phyloP scores from a whole-genome alignment of 1,140 invertebrate genomes.

The Diploscapter pachys region DNA sequence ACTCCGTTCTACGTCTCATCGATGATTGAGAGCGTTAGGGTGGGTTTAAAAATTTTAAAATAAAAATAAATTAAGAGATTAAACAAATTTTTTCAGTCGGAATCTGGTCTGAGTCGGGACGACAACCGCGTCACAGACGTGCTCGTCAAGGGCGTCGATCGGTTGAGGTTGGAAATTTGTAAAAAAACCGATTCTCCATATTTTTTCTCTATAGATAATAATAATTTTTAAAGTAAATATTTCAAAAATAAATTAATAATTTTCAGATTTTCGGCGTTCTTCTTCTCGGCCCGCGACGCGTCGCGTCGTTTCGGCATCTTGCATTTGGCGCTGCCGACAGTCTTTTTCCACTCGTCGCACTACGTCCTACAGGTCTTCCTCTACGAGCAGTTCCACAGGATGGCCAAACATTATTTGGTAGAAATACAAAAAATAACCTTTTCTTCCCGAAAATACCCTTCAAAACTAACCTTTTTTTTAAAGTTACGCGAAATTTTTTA shows the following conservation, averaged over 20 bases:
- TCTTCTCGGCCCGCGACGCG: conserved; percentile 30
- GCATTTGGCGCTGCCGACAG: conserved; percentile 37
- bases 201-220: neutral
- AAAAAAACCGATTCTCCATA: neutral
- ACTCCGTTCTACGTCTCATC: conserved; percentile 40
- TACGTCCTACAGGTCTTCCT: conserved; percentile 27
- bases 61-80: conserved; percentile 4
- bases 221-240: neutral
- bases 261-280: conserved; percentile 10
- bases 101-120: conserved; percentile 34
- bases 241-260: neutral
- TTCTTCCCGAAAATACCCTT: too few species aligned
- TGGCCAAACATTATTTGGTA: conserved; percentile 37
- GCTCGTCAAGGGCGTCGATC: conserved; percentile 35
- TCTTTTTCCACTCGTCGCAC: conserved; percentile 21
- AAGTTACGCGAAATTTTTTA: too few species aligned
- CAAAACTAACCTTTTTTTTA: too few species aligned
- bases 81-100: conserved; percentile 32
- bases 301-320: conserved; percentile 36
- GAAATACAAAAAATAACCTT: too few species aligned
- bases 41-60: conserved; percentile 16
- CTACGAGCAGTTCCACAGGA: conserved; percentile 24
- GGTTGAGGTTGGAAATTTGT: conserved; percentile 25
- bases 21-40: conserved; percentile 39
- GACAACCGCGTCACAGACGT: conserved; percentile 34